These are phyloP conservation scores for Taphrorychus bicolor DNA, from an alignment of 2,888 invertebrate genomes.

Conservation along the genomic window DNA sequence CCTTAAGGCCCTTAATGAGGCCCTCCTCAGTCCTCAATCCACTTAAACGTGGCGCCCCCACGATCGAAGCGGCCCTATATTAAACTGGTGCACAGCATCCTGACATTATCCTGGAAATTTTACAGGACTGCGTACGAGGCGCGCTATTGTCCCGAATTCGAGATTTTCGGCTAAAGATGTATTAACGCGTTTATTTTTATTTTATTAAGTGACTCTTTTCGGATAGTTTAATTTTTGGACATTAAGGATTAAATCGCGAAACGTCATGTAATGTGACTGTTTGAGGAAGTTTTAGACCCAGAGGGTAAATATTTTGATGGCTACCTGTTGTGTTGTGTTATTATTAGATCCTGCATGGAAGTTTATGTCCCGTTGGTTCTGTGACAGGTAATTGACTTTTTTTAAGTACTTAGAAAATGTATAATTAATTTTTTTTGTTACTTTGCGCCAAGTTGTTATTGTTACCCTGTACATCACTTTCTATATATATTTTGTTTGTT, in stretches of 20 bases:
- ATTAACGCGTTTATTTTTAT: not conserved
- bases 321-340: conserved; percentile 28
- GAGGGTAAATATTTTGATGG: conserved; percentile 22
- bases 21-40: conserved; percentile 7
- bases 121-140: conserved; percentile 22
- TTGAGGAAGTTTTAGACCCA: not conserved
- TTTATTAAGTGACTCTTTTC: conserved; percentile 3
- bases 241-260: too few species aligned
- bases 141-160: not conserved
- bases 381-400: too few species aligned
- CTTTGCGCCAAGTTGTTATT: too few species aligned
- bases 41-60: conserved; percentile 21
- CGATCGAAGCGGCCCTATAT: conserved; percentile 34
- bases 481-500: too few species aligned
- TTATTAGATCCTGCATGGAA: not conserved
- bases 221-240: too few species aligned
- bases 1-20: conserved; percentile 12
- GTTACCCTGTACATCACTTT: too few species aligned
- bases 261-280: too few species aligned
- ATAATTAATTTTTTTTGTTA: too few species aligned
- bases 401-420: too few species aligned
- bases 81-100: conserved; percentile 33
- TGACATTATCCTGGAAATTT: conserved; percentile 37
- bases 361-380: not conserved
- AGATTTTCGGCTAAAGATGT: not conserved